Conservation (phyloP, 2,888 invertebrate genomes). For the Parnassius orleans region DNA sequence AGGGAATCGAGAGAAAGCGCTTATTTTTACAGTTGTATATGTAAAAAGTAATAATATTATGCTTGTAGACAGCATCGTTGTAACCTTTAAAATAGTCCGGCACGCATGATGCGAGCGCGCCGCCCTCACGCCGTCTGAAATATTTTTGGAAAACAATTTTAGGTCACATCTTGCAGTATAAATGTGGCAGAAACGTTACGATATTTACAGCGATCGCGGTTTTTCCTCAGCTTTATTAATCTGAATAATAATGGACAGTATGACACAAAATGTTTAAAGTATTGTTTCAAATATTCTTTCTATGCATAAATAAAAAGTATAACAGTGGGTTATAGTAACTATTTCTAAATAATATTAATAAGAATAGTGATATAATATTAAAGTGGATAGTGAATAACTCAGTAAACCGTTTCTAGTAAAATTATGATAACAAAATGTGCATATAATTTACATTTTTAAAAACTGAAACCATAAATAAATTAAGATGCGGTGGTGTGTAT, state of each 20-base stretch:
- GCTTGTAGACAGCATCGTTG: conserved; percentile 39
- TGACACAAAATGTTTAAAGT: not conserved
- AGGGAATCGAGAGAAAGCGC: conserved; percentile 48
- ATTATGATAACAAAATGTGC: no score
- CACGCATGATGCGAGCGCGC: conserved; percentile 50
- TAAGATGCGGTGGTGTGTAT: conserved; percentile 42
- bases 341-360: no score
- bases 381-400: no score
- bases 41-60: conserved; percentile 39
- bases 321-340: no score
- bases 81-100: conserved; percentile 36
- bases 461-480: not conserved
- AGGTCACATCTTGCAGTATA: conserved; percentile 60
- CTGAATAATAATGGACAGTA: not conserved
- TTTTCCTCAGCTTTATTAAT: not conserved
- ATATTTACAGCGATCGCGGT: conserved; percentile 30
- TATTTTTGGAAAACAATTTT: conserved; percentile 78
- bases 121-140: conserved; percentile 59
- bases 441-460: no score
- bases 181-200: conserved; percentile 29
- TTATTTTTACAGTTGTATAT: conserved; percentile 28
- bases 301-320: no score
- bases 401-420: no score
- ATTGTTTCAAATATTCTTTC: no score
- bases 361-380: no score